Percentiles rank a stretch among this genome's conserved stretches.
Conservation (phyloP, 2,797 vertebrate genomes). For the Muscicapa comitata region DNA sequence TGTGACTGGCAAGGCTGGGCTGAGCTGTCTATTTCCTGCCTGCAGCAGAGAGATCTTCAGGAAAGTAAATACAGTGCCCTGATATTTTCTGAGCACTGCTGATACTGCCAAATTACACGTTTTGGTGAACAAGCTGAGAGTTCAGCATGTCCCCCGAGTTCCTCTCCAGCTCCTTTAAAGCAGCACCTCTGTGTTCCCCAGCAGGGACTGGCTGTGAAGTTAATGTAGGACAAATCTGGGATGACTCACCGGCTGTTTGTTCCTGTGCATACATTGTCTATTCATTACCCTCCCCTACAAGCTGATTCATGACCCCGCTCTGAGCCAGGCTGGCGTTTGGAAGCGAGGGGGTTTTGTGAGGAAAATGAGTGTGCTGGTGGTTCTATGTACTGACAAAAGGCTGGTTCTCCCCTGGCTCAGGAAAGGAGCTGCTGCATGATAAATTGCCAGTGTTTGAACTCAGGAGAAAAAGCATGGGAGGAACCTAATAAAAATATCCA, state of each 20-base stretch:
- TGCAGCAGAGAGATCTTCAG: not conserved
- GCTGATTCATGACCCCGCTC: not conserved
- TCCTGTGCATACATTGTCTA: not conserved
- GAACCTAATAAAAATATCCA: conserved; percentile 43
- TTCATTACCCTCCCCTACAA: not conserved
- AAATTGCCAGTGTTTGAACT: conserved; percentile 27
- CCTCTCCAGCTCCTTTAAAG: not conserved
- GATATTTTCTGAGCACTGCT: not conserved
- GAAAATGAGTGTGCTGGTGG: not conserved
- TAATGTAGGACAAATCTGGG: not conserved
- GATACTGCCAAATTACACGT: not conserved
- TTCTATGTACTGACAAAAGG: not conserved
- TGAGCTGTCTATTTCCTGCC: not conserved
- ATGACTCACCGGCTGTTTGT: conserved; percentile 24
- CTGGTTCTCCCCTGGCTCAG: not conserved
- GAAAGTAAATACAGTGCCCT: not conserved
- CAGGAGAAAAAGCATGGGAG: not conserved
- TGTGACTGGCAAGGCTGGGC: not conserved
- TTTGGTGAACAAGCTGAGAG: not conserved
- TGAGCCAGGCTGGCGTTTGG: conserved; percentile 39
- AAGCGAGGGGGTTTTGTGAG: not conserved
- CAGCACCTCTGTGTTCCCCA: not conserved
- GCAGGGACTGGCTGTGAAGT: not conserved
- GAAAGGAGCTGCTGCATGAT: not conserved
- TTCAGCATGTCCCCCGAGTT: not conserved